A percentile compares a stretch with the other conserved stretches of the same genome.
Evolutionary conservation across 2,113 vertebrate genomes (phyloP).

Genomic region (Myrmecophaga tridactyla): DNA sequence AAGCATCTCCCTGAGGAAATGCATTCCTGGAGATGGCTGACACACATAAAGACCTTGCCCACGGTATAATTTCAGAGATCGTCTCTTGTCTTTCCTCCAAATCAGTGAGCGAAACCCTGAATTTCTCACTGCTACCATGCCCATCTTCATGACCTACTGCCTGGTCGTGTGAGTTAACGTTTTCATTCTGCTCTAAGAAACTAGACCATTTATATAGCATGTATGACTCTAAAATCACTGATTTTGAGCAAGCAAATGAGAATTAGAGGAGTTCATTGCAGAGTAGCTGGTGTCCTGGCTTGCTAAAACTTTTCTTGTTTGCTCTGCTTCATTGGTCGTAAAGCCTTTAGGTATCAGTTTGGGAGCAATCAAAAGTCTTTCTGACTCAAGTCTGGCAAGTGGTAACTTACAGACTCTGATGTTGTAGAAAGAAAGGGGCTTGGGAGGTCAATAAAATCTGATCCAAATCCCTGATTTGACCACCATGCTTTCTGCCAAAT

Average conservation of each 20-base stretch:
- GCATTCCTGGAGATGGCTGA: accelerated
- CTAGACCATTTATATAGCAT: not conserved
- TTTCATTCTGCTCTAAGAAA: not conserved
- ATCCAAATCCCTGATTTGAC: not conserved
- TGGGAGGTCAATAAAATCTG: accelerated
- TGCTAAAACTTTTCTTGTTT: not conserved
- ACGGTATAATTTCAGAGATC: not conserved
- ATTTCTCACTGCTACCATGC: not conserved
- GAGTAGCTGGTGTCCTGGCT: not conserved
- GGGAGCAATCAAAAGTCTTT: not conserved
- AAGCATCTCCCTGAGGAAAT: not conserved
- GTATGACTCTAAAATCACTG: not conserved
- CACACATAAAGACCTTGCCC: too few species aligned
- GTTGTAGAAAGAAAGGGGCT: not conserved
- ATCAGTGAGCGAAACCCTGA: not conserved
- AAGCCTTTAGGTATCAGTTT: not conserved
- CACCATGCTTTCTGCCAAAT: accelerated
- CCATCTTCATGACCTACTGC: not conserved
- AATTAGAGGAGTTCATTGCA: not conserved
- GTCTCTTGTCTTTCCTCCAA: accelerated
- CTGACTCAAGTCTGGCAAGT: not conserved
- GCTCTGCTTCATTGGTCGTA: not conserved
- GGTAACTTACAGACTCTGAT: not conserved
- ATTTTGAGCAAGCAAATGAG: not conserved
- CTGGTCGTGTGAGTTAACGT: accelerated